Evolutionary conservation across 2,888 invertebrate species (phyloP), one percentile per base, ranked within the genome.

Genomic region (Acanthacorydalis orientalis): DNA sequence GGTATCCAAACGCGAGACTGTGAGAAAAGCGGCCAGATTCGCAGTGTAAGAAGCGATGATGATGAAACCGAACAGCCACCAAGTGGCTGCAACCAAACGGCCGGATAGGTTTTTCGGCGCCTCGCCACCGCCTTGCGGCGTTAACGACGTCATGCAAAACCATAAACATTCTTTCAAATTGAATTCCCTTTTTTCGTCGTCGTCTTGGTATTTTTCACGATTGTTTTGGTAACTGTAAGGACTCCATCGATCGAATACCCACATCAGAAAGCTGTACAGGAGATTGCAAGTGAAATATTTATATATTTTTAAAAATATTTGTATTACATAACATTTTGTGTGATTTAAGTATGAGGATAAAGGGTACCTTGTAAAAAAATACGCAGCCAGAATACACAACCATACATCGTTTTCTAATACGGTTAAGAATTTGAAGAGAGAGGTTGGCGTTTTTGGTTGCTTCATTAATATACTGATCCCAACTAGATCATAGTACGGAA

Each of bases 31-130:
- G 2, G 97, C 97, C 60, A 97, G 73, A 66, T 97, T 97, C 1
- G 97, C 97, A 0, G 97, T 97, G 67, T 97, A 97, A 0, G 95
- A 95, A 3, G 97, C 97, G 60, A 97, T 96, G 54, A 97, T 93
- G 61, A 97, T 96, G 65, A 97, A 97, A 0, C 96, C 95, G 67
- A 97, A 97, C 23, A 97, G 70, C 97, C 97, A 97, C 96, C 95
- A 96, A 0, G 96, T 96, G 2, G 96, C 96, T 0, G 96, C 96
- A 0, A 97, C 83, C 10, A 97, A 69, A 44, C 96, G 75, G 0
- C 96, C 96, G 0, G 95, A 95, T 1, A 97, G 71, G 64, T 96
- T 96, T 64, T 93, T 92, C 0, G 95, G 95, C 0, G 93, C 93
- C 64, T 95, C 93, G 1, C 93, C 93, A 0, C 93, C 93, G 0